Evolutionary conservation across 2,888 invertebrate species (phyloP).

Genomic region (Nemotelus nigrinus): DNA sequence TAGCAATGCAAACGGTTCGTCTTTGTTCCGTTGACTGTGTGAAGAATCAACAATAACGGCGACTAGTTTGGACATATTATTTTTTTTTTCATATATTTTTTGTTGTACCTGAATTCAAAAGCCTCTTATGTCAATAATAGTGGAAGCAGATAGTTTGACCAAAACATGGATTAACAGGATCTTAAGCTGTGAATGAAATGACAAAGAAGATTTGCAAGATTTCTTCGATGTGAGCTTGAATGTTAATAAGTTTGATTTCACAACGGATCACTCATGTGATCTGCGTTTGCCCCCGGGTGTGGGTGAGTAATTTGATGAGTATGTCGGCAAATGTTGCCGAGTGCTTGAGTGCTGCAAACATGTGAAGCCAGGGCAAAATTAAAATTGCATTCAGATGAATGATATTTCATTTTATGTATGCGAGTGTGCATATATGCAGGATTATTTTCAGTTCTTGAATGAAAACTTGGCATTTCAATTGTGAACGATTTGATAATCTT

Average conservation of each 20-base stretch:
- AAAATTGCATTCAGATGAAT: too few species aligned
- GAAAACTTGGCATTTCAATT: too few species aligned
- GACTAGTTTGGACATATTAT: neutral
- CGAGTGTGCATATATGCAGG: too few species aligned
- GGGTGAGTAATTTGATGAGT: constrained; percentile 10
- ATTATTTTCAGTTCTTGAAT: too few species aligned
- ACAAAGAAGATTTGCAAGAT: constrained; percentile 25
- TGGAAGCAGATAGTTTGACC: constrained; percentile 18
- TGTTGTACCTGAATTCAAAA: neutral
- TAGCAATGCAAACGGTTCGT: neutral
- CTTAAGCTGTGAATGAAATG: constrained; percentile 18
- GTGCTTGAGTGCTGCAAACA: too few species aligned
- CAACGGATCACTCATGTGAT: neutral
- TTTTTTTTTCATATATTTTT: neutral
- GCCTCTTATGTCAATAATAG: constrained; percentile 21
- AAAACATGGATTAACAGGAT: constrained; percentile 24
- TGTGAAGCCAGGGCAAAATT: too few species aligned
- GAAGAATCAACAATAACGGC: neutral
- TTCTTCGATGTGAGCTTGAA: constrained; percentile 1
- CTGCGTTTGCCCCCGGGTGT: neutral
- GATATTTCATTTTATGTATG: too few species aligned
- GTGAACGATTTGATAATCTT: too few species aligned
- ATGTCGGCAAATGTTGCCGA: too few species aligned
- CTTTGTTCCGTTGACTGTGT: too few species aligned
- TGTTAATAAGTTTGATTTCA: constrained; percentile 18